These are phyloP conservation scores for Apamea anceps DNA, from an alignment of 2,888 invertebrate species.

Conservation along the genomic window DNA sequence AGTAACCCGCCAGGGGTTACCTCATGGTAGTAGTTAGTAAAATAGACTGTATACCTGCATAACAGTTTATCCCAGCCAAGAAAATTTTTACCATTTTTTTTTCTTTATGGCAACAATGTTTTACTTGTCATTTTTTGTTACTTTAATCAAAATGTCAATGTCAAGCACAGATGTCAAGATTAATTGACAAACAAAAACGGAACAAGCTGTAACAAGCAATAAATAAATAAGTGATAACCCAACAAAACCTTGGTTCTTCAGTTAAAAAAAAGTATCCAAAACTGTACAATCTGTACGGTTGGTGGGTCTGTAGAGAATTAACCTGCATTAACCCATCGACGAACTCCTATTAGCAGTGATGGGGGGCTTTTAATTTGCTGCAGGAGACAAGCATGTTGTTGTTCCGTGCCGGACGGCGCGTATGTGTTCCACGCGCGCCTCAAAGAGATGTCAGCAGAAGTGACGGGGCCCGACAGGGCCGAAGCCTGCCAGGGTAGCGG, in stretches of 20 bases:
- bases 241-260: too few species aligned
- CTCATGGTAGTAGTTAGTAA: neutral
- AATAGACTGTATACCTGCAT: neutral
- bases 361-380: slow-evolving; percentile 2
- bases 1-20: neutral
- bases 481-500: too few species aligned
- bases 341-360: slow-evolving; percentile 5
- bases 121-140: neutral
- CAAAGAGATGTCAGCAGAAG: too few species aligned
- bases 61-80: neutral
- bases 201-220: too few species aligned
- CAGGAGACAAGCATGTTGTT: too few species aligned
- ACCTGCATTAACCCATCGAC: neutral
- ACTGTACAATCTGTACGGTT: neutral
- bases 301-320: neutral
- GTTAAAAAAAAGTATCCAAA: too few species aligned
- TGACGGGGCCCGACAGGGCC: too few species aligned
- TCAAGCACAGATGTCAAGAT: too few species aligned
- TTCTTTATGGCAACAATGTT: neutral
- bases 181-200: too few species aligned
- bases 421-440: too few species aligned
- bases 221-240: too few species aligned
- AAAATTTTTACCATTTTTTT: neutral
- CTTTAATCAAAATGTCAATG: neutral
- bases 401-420: too few species aligned